Percentiles rank a stretch among this genome's conserved stretches.
phyloP scores from a whole-genome alignment of 2,888 invertebrate genomes.

The Campoplex capitator region DNA sequence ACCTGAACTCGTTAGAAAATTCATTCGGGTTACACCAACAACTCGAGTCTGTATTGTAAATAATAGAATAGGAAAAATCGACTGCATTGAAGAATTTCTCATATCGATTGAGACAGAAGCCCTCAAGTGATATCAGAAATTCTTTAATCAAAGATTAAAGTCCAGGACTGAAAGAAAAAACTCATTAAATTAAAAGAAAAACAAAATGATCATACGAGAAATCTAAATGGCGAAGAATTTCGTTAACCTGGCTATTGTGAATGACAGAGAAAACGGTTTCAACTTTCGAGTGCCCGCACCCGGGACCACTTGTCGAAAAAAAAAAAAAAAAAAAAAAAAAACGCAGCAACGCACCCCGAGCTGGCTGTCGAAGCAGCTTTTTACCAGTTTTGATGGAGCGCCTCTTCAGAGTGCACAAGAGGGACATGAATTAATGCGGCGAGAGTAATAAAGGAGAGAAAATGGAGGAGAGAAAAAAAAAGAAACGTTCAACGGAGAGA shows the following conservation, averaged over 20 bases:
- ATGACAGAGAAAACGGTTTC: conserved; percentile 79
- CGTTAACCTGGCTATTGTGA: conserved; percentile 70
- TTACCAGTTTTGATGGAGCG: conserved; percentile 83
- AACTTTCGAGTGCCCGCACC: conserved; percentile 80
- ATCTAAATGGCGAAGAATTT: conserved; percentile 69
- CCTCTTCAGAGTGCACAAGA: conserved; percentile 81
- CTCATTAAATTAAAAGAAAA: background rate
- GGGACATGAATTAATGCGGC: conserved; percentile 79
- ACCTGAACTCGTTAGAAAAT: background rate
- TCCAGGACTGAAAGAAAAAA: background rate
- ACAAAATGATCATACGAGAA: conserved; percentile 52
- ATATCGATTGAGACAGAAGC: no score
- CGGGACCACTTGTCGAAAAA: conserved; percentile 66
- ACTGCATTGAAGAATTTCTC: background rate
- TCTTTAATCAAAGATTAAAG: background rate
- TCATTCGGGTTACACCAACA: background rate
- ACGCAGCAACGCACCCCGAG: conserved; percentile 69
- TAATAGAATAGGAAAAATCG: background rate
- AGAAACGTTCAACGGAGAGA: conserved; percentile 65
- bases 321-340: background rate
- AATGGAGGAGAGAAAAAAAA: conserved; percentile 46
- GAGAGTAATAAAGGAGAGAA: conserved; percentile 45
- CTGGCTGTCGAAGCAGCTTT: conserved; percentile 79
- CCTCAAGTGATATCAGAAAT: no score
- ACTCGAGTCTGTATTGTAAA: background rate